phyloP scores from a whole-genome alignment of 1,140 invertebrate species.

The Drosophila funebris region DNA sequence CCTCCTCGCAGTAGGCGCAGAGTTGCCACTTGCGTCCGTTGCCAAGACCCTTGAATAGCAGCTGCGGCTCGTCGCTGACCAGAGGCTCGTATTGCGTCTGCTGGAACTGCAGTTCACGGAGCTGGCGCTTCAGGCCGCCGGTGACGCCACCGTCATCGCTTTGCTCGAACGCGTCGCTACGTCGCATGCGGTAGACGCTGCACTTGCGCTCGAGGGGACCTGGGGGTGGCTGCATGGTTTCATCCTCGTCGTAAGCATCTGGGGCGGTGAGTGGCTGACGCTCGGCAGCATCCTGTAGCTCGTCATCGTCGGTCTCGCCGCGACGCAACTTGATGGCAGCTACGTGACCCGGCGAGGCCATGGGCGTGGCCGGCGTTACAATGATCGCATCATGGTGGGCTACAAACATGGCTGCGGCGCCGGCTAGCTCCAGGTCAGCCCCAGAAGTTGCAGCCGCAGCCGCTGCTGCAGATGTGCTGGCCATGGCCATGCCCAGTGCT shows the following conservation, averaged over 20 bases:
- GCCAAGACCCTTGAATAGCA: slow-evolving; percentile 74
- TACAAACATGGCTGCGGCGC: slow-evolving; percentile 58
- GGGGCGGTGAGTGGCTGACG: slow-evolving; percentile 63
- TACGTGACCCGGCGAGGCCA: slow-evolving; percentile 80
- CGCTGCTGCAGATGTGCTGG: slow-evolving; percentile 58
- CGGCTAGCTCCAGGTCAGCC: slow-evolving; percentile 51
- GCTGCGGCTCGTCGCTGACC: slow-evolving; percentile 73
- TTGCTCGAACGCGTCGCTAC: slow-evolving; percentile 72
- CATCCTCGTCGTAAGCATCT: slow-evolving; percentile 63
- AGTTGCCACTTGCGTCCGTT: slow-evolving; percentile 72
- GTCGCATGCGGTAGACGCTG: slow-evolving; percentile 82
- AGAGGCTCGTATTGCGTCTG: slow-evolving; percentile 78
- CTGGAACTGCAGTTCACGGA: slow-evolving; percentile 78
- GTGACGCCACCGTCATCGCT: slow-evolving; percentile 36
- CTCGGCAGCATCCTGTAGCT: slow-evolving; percentile 56
- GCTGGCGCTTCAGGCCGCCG: slow-evolving; percentile 64
- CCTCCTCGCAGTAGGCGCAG: slow-evolving; percentile 82
- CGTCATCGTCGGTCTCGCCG: slow-evolving; percentile 51
- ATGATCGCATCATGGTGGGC: slow-evolving; percentile 81
- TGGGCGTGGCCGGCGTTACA: slow-evolving; percentile 83
- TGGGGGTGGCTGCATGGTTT: slow-evolving; percentile 60
- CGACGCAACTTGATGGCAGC: slow-evolving; percentile 53
- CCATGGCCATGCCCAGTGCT: slow-evolving; percentile 35
- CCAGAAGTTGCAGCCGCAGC: slow-evolving; percentile 48
- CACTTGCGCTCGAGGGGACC: slow-evolving; percentile 81